Evolutionary conservation across 2,888 invertebrate genomes (phyloP), one percentile per base, ranked within the genome.

Genomic region (Pandemis corylana): DNA sequence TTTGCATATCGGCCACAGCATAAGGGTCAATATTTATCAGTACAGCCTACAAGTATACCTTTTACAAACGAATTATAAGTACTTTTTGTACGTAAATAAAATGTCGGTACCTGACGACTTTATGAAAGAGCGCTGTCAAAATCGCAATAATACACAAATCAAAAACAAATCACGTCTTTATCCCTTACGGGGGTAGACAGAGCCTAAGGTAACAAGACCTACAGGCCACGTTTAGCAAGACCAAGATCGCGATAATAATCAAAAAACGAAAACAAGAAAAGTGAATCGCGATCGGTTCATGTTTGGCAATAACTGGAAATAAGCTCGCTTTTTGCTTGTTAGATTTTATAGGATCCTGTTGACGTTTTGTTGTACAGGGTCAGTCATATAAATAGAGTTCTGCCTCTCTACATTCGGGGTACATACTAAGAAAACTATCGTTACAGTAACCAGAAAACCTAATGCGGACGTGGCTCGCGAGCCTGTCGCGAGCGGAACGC

Each of bases 281-380:
- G 28, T 36, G 28, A 36, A 36, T 36, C 28, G 28, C 28, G 28
- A 36, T 36, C 2, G 28, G 28, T 36, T 36, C 28, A 20, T 49
- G 49, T 68, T 73, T 68, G 49, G 68, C 64, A 64, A 68, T 59
- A 10, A 13, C 49, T 53, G 46, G 44, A 46, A 65, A 64, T 59
- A 68, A 68, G 56, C 59, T 68, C 56, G 41, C 12, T 66, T 66
- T 51, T 44, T 15, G 59, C 28, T 28, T 28, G 28, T 28, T 59
- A 36, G 28, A 36, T 36, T 36, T 36, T 36, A 59, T 4, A 12
- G 28, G 28, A 28, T 59, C 12, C 12, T 28, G 59, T 28, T 59
- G 5, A 59, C 59, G 28, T 20, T 59, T 12, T 4, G 12, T n/a
- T 5, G n/a, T n/a, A 7, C 12, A 12, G 46, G 46, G 12, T 10